Evolutionary conservation across 2,797 vertebrate species (phyloP), one percentile per base, ranked within the genome.

Genomic region (Setipinna tenuifilis): DNA sequence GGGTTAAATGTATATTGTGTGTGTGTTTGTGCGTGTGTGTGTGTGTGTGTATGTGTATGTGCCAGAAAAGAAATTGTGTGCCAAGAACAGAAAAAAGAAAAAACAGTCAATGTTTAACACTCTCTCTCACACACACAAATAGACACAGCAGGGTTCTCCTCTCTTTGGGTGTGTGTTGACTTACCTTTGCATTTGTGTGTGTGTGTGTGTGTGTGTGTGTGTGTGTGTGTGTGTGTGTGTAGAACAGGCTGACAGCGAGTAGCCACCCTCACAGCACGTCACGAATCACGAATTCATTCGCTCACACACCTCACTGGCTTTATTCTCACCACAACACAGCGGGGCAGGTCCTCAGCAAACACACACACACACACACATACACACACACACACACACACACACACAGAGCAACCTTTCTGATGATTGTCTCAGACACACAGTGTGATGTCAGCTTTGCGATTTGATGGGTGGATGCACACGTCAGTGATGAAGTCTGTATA

Each of bases 91-190:
- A 7, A 6, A 50, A 50, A 7, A 50, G 57, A 58, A 58, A 57
- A 57, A 90, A 91, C 90, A 86, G 48, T 89, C 91, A 87, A 35
- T 89, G 91, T 89, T 84, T 82, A 84, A 89, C 91, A 91, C 91
- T 89, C 84, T 86, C 90, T 86, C 88, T 83, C 84, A 88, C 83
- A 0, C 48, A 90, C 46, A 86, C 25, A 21, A 28, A 57, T 83
- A 81, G 21, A 50, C 61, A 6, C 23, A 65, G 62, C 62, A 91
- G 87, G 88, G 86, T 90, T 88, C 92, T 92, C 90, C 92, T 90
- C 89, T 80, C 86, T 84, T 86, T 87, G n/a, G 17, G 12, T 71
- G 62, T 3, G 23, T 65, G 19, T 44, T 81, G 71, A 85, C 87
- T 87, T 88, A 88, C 86, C 89, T 86, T 80, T 84, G 85, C 85